Conservation (phyloP, 2,888 invertebrate species). For the Gymnocheta viridis region DNA sequence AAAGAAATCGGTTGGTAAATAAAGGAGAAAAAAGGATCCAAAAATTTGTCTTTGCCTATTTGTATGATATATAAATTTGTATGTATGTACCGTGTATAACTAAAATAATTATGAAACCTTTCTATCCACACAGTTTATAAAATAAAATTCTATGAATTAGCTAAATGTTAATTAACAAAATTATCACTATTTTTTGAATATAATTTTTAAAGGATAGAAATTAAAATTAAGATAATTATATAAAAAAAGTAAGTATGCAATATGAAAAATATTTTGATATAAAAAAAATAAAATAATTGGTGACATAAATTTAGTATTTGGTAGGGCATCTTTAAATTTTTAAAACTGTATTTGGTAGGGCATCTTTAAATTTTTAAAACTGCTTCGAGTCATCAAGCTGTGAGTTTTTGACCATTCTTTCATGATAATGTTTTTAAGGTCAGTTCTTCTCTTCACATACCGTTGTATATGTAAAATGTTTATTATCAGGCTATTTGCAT, state of each 20-base stretch:
- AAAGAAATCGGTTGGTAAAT: too few species aligned
- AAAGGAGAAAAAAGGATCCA: too few species aligned
- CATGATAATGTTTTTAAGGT: slow-evolving; percentile 25
- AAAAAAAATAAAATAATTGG: background rate
- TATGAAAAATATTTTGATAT: background rate
- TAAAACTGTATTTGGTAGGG: background rate
- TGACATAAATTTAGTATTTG: slow-evolving; percentile 9
- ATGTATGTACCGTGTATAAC: slow-evolving; percentile 16
- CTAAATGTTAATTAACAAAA: too few species aligned
- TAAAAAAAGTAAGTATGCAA: too few species aligned
- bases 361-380: slow-evolving; percentile 3
- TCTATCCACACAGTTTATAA: slow-evolving; percentile 8
- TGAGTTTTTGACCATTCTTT: slow-evolving; percentile 36
- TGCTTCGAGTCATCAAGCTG: slow-evolving; percentile 14
- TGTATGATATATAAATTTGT: too few species aligned
- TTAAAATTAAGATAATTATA: too few species aligned
- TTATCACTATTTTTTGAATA: too few species aligned
- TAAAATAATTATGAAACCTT: slow-evolving; percentile 32
- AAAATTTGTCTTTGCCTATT: too few species aligned
- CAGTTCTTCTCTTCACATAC: background rate
- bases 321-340: slow-evolving; percentile 22
- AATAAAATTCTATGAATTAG: slow-evolving; percentile 2
- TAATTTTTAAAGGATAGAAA: too few species aligned
- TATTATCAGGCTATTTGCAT: too few species aligned
- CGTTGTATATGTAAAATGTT: too few species aligned